Percentiles rank a stretch among this genome's conserved stretches.
Evolutionary conservation across 2,888 invertebrate genomes (phyloP).

Genomic region (Arctia plantaginis): DNA sequence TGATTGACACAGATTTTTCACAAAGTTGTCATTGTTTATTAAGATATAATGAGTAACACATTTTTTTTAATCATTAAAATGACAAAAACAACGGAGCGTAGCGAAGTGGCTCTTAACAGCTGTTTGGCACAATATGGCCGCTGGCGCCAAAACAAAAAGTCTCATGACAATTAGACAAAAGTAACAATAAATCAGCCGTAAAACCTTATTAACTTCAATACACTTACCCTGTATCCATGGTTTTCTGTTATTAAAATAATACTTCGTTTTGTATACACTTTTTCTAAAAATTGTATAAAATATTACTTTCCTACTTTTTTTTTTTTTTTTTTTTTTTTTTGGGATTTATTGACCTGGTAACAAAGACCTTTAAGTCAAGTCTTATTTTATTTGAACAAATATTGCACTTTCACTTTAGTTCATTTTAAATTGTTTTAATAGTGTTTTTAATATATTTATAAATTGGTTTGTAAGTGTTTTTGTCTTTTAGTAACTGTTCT

Average conservation of each 20-base stretch:
- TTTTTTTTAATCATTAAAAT: slow-evolving; percentile 63
- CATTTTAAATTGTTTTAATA: too few species aligned
- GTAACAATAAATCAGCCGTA: slow-evolving; percentile 16
- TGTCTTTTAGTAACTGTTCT: too few species aligned
- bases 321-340: too few species aligned
- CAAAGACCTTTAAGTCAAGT: too few species aligned
- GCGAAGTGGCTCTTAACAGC: slow-evolving; percentile 75
- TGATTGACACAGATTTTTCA: slow-evolving; percentile 49
- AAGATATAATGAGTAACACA: slow-evolving; percentile 51
- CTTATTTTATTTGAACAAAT: too few species aligned
- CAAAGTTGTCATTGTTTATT: slow-evolving; percentile 63
- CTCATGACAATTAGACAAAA: slow-evolving; percentile 29
- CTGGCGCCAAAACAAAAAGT: slow-evolving; percentile 81
- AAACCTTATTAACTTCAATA: neutral
- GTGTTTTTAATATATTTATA: too few species aligned
- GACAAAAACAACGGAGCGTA: slow-evolving; percentile 71
- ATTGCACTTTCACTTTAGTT: too few species aligned
- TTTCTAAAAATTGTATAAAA: slow-evolving; percentile 24
- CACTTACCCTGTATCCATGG: slow-evolving; percentile 72
- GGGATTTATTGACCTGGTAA: too few species aligned
- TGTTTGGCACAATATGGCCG: slow-evolving; percentile 83
- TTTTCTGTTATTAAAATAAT: slow-evolving; percentile 22
- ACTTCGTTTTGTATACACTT: slow-evolving; percentile 19
- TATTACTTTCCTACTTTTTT: slow-evolving; percentile 22
- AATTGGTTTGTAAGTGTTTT: too few species aligned